Percentiles rank a stretch among this genome's conserved stretches.
These are phyloP conservation scores for Colinus virginianus DNA, from an alignment of 2,113 vertebrate genomes.

Conservation along the genomic window DNA sequence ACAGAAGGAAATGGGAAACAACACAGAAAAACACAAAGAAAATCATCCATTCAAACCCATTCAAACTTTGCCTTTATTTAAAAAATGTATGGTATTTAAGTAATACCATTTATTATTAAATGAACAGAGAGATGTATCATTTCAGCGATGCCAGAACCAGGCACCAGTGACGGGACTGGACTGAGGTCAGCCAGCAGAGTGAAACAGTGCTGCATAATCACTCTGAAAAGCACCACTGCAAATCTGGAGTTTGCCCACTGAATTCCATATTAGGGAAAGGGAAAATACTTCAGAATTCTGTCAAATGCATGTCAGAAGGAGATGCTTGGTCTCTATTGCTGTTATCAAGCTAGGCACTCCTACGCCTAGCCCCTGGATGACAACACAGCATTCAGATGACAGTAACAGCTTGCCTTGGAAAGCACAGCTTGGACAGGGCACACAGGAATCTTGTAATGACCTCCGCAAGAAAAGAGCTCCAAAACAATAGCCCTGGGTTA, in stretches of 20 bases:
- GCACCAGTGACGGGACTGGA: neutral
- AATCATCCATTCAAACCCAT: neutral
- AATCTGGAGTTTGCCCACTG: neutral
- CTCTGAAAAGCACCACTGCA: neutral
- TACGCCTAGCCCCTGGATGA: neutral
- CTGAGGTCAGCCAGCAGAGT: neutral
- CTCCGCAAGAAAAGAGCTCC: neutral
- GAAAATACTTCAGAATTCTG: neutral
- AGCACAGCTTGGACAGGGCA: neutral
- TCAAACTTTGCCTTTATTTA: neutral
- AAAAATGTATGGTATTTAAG: neutral
- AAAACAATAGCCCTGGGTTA: neutral
- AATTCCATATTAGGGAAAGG: neutral
- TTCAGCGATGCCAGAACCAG: neutral
- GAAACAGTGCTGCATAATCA: neutral
- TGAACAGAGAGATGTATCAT: neutral
- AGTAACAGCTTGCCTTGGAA: neutral
- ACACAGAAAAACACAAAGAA: neutral
- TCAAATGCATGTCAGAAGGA: neutral
- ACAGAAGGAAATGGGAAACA: neutral
- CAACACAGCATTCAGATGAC: accelerated
- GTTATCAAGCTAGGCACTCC: neutral
- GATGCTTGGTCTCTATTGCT: neutral
- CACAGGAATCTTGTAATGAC: neutral
- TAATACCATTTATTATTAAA: neutral